These are phyloP conservation scores for Typhlomys cinereus DNA, from an alignment of 2,113 vertebrate genomes.

Conservation along the genomic window DNA sequence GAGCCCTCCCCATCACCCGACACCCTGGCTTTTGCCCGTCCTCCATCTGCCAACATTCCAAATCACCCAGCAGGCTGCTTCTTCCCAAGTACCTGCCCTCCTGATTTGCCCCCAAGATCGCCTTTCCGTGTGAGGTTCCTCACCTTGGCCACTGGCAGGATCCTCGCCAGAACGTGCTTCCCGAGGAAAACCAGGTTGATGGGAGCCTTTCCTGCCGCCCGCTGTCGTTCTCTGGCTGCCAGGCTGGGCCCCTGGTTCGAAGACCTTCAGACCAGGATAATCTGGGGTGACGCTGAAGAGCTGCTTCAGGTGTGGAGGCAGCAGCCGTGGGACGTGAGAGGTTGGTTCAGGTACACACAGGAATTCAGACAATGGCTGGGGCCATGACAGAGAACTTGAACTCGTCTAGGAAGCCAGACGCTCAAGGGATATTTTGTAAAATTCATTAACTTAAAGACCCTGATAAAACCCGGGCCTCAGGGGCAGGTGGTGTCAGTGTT, in stretches of 20 bases:
- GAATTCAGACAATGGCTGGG: not conserved
- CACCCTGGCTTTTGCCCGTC: not conserved
- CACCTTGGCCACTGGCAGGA: not conserved
- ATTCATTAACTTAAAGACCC: slow-evolving; percentile 43
- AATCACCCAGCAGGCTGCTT: not conserved
- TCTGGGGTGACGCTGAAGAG: accelerated
- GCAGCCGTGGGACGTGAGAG: accelerated
- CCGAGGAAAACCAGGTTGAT: not conserved
- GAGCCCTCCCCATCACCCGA: accelerated
- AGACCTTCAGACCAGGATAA: not conserved
- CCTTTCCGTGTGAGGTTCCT: not conserved
- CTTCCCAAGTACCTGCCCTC: not conserved
- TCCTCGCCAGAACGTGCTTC: not conserved
- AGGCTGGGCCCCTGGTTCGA: not conserved
- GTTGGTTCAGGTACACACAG: too few species aligned
- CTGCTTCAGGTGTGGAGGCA: not conserved
- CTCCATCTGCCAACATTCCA: not conserved
- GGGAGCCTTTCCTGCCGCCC: not conserved
- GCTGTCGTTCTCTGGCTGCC: not conserved
- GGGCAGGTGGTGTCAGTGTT: slow-evolving; percentile 3
- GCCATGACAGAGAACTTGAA: not conserved
- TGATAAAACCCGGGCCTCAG: not conserved
- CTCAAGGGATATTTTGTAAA: slow-evolving; percentile 44
- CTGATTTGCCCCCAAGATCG: not conserved
- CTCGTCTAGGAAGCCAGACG: slow-evolving; percentile 1